Percentiles rank a stretch among this genome's conserved stretches.
These are phyloP conservation scores for Mesitornis unicolor DNA, from an alignment of 2,113 vertebrate genomes.

Conservation along the genomic window DNA sequence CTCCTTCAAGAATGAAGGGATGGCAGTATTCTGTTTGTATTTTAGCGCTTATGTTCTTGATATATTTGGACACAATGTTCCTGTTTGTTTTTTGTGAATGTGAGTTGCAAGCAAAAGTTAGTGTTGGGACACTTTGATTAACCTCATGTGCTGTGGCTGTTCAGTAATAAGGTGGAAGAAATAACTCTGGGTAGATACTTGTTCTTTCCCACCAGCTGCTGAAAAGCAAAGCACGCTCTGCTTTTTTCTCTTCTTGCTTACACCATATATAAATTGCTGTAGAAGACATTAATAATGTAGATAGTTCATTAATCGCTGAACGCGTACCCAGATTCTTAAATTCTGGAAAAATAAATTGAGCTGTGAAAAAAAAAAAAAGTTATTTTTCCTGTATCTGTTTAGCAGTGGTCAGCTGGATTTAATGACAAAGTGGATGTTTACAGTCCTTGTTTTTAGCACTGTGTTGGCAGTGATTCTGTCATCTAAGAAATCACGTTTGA, in stretches of 20 bases:
- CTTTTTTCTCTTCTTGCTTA: neutral
- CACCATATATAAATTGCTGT: neutral
- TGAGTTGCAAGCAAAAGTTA: neutral
- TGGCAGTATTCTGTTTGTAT: neutral
- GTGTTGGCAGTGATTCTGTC: neutral
- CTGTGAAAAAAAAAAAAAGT: neutral
- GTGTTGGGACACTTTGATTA: neutral
- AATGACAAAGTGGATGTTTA: neutral
- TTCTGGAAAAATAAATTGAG: neutral
- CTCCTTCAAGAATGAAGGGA: neutral
- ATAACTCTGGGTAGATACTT: neutral
- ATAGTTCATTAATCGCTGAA: neutral
- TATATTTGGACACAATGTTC: neutral
- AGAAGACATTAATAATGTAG: neutral
- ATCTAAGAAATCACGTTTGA: neutral
- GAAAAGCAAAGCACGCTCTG: neutral
- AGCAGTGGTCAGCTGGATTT: neutral
- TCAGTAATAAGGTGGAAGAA: neutral
- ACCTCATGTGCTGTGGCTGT: neutral
- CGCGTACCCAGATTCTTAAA: neutral
- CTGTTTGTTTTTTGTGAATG: neutral
- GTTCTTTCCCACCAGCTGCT: neutral
- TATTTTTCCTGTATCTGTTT: neutral
- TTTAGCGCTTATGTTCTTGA: neutral
- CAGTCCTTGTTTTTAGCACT: neutral